phyloP scores from a whole-genome alignment of 2,113 vertebrate species.

The Symphodus melops region DNA sequence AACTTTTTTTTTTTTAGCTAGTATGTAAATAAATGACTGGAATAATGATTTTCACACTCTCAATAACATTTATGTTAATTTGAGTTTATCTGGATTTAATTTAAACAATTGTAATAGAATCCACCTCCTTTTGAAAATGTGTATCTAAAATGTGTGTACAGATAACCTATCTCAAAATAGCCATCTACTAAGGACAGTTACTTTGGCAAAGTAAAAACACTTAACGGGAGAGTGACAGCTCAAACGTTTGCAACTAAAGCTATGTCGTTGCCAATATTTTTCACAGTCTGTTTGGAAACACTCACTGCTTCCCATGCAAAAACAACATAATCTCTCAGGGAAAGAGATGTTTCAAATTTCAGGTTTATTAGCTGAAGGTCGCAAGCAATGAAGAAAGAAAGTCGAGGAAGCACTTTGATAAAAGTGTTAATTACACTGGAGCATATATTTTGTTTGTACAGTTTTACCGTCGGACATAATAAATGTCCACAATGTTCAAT shows the following conservation, averaged over 20 bases:
- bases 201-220: conserved; percentile 1
- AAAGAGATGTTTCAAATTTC: conserved; percentile 40
- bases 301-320: conserved; percentile 23
- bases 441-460: background rate
- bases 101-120: background rate
- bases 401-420: background rate
- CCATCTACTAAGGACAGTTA: background rate
- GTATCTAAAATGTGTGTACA: background rate
- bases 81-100: background rate
- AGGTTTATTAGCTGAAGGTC: conserved; percentile 31
- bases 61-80: background rate
- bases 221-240: conserved; percentile 12
- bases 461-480: background rate
- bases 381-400: background rate
- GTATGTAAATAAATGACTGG: background rate
- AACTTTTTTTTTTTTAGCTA: background rate
- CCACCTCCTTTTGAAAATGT: background rate
- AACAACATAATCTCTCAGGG: conserved; percentile 17
- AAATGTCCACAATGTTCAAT: background rate
- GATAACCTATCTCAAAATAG: background rate
- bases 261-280: conserved; percentile 22
- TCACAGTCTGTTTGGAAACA: conserved; percentile 43
- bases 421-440: background rate
- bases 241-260: conserved; percentile 15
- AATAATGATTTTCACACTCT: background rate